Evolutionary conservation across 2,797 vertebrate genomes (phyloP).

Genomic region (Microhierax caerulescens): DNA sequence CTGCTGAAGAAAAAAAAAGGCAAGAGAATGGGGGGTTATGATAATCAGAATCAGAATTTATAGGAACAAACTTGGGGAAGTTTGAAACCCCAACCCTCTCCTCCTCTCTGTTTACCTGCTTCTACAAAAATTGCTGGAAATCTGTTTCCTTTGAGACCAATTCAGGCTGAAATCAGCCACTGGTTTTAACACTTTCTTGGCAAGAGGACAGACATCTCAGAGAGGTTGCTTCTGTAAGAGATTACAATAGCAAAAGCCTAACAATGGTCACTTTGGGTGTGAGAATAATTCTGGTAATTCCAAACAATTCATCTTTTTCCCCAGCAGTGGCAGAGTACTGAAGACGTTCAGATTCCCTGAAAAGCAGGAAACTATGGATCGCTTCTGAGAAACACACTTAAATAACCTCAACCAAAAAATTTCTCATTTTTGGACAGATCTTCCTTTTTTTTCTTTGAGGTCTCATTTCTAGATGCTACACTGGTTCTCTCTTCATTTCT

Average conservation of each 20-base stretch:
- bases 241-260: background rate
- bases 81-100: background rate
- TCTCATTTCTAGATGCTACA: background rate
- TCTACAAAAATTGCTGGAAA: background rate
- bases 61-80: background rate
- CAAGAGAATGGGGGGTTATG: background rate
- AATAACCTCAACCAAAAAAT: rapidly evolving
- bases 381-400: background rate
- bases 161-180: background rate
- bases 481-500: background rate
- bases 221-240: background rate
- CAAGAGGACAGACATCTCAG: background rate
- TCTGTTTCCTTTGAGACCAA: background rate
- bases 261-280: rapidly evolving
- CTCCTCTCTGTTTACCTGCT: background rate
- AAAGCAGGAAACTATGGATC: background rate
- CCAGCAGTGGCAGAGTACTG: background rate
- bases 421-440: no score
- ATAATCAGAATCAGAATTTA: background rate
- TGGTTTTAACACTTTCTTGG: background rate
- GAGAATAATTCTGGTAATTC: background rate
- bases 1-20: background rate
- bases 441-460: background rate
- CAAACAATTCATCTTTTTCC: background rate
- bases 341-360: background rate